A percentile compares a stretch with the other conserved stretches of the same genome.
These are phyloP conservation scores for Palythoa grandiflora DNA, from an alignment of 92 coral and sea anemone genomes.

Conservation along the genomic window DNA sequence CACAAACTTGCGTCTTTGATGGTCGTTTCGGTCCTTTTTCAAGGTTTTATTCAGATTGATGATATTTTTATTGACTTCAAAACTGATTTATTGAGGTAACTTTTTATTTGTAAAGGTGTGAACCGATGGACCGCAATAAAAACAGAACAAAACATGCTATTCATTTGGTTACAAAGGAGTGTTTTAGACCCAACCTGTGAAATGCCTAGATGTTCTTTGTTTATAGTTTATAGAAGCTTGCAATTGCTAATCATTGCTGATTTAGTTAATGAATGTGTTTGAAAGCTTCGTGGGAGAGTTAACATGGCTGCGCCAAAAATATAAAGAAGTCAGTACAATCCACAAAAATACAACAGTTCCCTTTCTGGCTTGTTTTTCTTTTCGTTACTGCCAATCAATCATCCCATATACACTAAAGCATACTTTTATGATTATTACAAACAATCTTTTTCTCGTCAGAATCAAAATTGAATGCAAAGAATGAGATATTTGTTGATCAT, in stretches of 20 bases:
- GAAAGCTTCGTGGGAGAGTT: slow-evolving; percentile 44
- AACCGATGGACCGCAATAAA: slow-evolving; percentile 48
- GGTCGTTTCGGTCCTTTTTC: background rate
- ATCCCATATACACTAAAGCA: background rate
- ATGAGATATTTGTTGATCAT: background rate
- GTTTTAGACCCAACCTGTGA: slow-evolving; percentile 85
- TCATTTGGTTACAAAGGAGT: slow-evolving; percentile 56
- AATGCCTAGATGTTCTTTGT: slow-evolving; percentile 66
- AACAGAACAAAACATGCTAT: slow-evolving; percentile 58
- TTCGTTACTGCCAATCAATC: slow-evolving; percentile 6
- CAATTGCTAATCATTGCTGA: slow-evolving; percentile 36
- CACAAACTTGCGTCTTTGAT: slow-evolving; percentile 32
- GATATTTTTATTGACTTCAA: slow-evolving; percentile 46
- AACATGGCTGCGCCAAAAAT: background rate
- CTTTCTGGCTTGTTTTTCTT: slow-evolving; percentile 39
- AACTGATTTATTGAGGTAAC: slow-evolving; percentile 54
- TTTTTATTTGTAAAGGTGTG: slow-evolving; percentile 70
- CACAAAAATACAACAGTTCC: background rate
- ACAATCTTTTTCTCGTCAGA: background rate
- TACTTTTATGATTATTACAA: background rate
- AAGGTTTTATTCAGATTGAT: background rate
- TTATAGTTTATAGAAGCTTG: slow-evolving; percentile 7
- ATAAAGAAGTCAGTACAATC: background rate
- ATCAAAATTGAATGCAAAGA: background rate
- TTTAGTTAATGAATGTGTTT: slow-evolving; percentile 25